These are phyloP conservation scores for Myzus persicae DNA, from an alignment of 1,140 invertebrate genomes.

Conservation along the genomic window DNA sequence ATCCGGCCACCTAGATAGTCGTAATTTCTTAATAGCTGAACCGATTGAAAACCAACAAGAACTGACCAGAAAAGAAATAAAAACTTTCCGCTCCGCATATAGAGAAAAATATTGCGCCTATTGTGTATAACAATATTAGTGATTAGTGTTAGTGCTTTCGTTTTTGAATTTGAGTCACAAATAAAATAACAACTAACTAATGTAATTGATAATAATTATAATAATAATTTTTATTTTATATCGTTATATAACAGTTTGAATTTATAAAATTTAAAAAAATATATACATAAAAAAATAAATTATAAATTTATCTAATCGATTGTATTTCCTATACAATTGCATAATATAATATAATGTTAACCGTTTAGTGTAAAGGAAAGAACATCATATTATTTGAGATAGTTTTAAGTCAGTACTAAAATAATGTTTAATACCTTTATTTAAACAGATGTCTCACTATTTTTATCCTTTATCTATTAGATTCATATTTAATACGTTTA, in stretches of 20 bases:
- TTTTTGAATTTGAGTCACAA: neutral
- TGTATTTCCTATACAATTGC: neutral
- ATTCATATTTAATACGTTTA: neutral
- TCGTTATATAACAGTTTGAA: neutral
- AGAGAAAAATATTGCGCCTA: conserved; percentile 23
- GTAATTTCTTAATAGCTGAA: conserved; percentile 40
- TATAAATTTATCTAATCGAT: neutral
- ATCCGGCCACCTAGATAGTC: conserved; percentile 32
- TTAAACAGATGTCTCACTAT: neutral
- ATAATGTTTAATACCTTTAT: neutral
- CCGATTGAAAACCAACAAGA: neutral
- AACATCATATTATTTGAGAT: neutral
- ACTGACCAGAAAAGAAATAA: neutral
- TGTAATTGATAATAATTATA: neutral
- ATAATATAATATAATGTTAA: neutral
- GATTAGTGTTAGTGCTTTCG: neutral
- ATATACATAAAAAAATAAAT: neutral
- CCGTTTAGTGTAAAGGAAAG: neutral
- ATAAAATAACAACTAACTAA: neutral
- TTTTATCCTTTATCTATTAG: neutral
- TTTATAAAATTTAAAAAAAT: neutral
- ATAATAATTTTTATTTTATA: neutral
- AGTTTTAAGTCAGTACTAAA: neutral
- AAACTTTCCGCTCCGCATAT: neutral
- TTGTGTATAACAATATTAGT: neutral